Evolutionary conservation across 2,113 vertebrate genomes (phyloP), one percentile per base, ranked within the genome.

Genomic region (Columba livia): DNA sequence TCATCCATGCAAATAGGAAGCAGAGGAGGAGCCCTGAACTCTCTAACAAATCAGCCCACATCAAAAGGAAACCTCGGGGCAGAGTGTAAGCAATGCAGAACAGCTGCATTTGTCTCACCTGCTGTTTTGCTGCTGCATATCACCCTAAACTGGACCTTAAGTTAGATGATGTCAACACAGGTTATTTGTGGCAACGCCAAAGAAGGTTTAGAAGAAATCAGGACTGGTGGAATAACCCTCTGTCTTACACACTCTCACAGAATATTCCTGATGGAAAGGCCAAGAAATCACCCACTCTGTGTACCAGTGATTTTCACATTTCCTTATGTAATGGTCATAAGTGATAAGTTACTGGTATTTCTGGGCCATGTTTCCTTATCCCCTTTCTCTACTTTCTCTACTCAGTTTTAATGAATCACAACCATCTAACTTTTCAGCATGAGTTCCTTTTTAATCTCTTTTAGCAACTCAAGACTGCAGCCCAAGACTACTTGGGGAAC

Each of bases 371-470:
- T 79, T 87, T 82, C 28, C 34, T 54, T 67, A 34, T 4, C 32
- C 1, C 0, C 1, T 57, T 21, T 79, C 5, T 60, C n/a, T 17
- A 38, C 1, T 2, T 21, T 79, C 5, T 58, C n/a, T 17, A 38
- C 1, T 2, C 17, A 23, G 5, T 70, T 71, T 85, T 81, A 74
- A 44, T 50, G 20, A 42, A 44, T 10, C 3, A 40, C 12, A 11
- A 18, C 7, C 11, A 56, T 26, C 5, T n/a, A 73, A 48, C 11
- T 65, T 69, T 75, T 31, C 72, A 77, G 21, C 13, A 7, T 83
- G 17, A 51, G 69, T 80, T 56, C 13, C 11, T 69, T 82, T 24
- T 21, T 74, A 11, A 9, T 28, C 4, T 40, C 19, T 42, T 64
- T 34, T 32, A 72, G 48, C 3, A 38, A 3, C 13, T 48, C 44